These are phyloP conservation scores for Schrankia costaestrigalis DNA, from an alignment of 2,888 invertebrate species.

Conservation along the genomic window DNA sequence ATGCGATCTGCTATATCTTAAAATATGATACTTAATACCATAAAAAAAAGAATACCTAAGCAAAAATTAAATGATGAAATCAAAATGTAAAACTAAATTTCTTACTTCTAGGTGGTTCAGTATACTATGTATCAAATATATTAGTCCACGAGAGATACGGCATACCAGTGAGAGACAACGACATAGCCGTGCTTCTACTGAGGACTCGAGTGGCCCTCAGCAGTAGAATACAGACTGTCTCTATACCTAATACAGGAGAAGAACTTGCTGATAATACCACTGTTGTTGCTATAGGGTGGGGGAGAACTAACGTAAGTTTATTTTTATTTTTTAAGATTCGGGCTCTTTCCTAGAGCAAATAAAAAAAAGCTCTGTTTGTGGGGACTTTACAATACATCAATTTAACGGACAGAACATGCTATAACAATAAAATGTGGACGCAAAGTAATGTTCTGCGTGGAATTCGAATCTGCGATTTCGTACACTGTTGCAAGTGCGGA, in stretches of 20 bases:
- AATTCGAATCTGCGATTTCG: no score
- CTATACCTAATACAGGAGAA: conserved; percentile 36
- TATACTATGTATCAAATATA: conserved; percentile 38
- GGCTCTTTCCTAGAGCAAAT: no score
- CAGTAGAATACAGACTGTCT: conserved; percentile 22
- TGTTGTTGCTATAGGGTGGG: conserved; percentile 59
- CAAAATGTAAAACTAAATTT: not conserved
- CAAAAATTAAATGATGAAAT: not conserved
- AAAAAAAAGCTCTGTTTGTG: no score
- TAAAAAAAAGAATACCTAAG: no score
- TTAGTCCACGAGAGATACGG: conserved; percentile 53
- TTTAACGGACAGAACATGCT: no score
- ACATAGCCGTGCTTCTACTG: conserved; percentile 53
- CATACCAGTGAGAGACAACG: conserved; percentile 40
- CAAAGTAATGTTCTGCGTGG: no score
- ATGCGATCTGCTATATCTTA: no score
- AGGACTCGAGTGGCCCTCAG: conserved; percentile 27
- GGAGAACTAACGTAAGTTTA: conserved; percentile 48
- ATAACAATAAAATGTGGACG: no score
- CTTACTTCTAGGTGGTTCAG: conserved; percentile 42
- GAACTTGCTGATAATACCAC: conserved; percentile 38
- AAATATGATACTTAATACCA: no score
- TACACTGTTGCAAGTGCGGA: no score
- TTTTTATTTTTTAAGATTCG: no score
- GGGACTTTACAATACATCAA: no score